phyloP scores from a whole-genome alignment of 2,888 invertebrate species.

The Lasioglossum marginatum region DNA sequence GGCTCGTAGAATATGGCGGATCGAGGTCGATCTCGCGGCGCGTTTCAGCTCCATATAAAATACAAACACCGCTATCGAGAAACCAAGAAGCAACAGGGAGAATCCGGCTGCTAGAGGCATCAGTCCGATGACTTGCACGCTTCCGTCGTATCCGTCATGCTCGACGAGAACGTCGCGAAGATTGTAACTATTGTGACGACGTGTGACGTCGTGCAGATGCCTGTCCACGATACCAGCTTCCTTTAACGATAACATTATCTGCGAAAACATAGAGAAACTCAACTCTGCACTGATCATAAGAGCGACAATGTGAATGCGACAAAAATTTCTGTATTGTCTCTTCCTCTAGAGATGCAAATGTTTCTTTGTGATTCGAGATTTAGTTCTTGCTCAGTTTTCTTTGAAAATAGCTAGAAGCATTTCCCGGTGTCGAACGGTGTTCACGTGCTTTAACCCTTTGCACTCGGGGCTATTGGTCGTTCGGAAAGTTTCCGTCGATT shows the following conservation, averaged over 20 bases:
- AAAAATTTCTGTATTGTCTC: too few species aligned
- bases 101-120: slow-evolving; percentile 80
- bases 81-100: slow-evolving; percentile 71
- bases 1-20: slow-evolving; percentile 23
- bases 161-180: slow-evolving; percentile 76
- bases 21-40: slow-evolving; percentile 8
- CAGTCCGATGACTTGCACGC: slow-evolving; percentile 68
- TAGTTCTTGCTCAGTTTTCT: too few species aligned
- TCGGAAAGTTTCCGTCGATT: too few species aligned
- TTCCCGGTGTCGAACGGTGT: too few species aligned
- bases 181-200: slow-evolving; percentile 69
- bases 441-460: too few species aligned
- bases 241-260: slow-evolving; percentile 75
- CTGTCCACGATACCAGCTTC: slow-evolving; percentile 75
- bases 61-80: slow-evolving; percentile 68
- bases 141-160: slow-evolving; percentile 69
- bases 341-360: too few species aligned
- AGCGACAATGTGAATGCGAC: too few species aligned
- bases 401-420: too few species aligned
- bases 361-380: too few species aligned
- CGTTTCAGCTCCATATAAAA: slow-evolving; percentile 75
- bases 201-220: slow-evolving; percentile 76
- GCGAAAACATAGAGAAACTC: not conserved
- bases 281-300: not conserved
- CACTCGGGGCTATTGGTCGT: too few species aligned